Evolutionary conservation across 2,797 vertebrate genomes (phyloP).

Genomic region (Gobionotothen gibberifrons): DNA sequence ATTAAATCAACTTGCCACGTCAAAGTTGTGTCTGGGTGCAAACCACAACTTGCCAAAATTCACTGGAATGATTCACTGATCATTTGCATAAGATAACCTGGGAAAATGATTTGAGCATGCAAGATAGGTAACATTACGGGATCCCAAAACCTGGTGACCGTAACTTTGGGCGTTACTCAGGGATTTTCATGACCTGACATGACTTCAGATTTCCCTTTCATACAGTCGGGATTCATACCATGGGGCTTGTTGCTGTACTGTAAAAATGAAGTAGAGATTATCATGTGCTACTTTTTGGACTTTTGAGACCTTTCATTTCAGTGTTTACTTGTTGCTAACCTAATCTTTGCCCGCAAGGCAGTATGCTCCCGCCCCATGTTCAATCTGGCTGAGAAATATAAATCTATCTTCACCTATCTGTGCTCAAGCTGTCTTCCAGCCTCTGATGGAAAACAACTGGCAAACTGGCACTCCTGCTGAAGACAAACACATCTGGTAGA

Average conservation of each 20-base stretch:
- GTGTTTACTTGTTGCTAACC: neutral
- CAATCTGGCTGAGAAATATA: constrained; percentile 13
- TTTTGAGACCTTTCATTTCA: neutral
- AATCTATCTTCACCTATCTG: constrained; percentile 39
- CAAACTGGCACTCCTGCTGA: constrained; percentile 21
- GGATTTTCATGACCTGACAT: constrained; percentile 18
- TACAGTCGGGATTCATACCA: neutral
- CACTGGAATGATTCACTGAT: neutral
- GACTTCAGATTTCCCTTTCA: neutral
- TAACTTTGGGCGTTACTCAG: constrained; percentile 1
- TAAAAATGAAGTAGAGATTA: neutral
- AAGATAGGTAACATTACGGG: fast-evolving
- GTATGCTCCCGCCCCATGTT: neutral
- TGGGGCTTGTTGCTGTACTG: neutral
- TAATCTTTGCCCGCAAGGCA: neutral
- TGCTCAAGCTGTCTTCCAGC: constrained; percentile 3
- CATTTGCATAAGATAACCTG: fast-evolving
- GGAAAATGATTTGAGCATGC: neutral
- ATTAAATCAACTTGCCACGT: too few relatives aligned
- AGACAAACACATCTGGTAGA: constrained; percentile 58
- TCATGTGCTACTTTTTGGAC: neutral
- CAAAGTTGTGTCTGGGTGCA: neutral
- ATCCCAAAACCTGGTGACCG: neutral
- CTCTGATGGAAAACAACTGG: constrained; percentile 49
- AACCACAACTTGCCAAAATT: neutral